Base-by-base conservation (phyloP, 2,113 vertebrate genomes). In the Xenopus borealis region DNA sequence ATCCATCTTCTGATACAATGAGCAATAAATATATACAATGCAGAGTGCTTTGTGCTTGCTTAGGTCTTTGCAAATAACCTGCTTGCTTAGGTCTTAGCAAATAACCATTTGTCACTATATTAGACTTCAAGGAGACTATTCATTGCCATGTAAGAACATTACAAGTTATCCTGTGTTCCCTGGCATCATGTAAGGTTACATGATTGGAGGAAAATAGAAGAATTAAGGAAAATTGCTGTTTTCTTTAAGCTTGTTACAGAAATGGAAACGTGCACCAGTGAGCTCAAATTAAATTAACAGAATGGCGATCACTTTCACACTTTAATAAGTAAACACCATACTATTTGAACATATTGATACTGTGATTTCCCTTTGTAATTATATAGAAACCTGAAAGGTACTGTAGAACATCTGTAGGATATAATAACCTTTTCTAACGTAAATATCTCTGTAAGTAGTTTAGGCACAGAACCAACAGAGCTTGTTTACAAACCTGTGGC, bases 41-140 rank as follows among this genome's bases (percentile, higher is more conserved):
- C 85, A 65, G 0, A 75, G 82, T 82, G 75, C 77, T 85, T 80
- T 83, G 79, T 85, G 84, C 85, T 88, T 91, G 81, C 84, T 88
- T 89, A 90, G 85, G 78, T 79, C 73, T 80, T 78, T 78, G 82
- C 81, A 89, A 89, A 85, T 87, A 88, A 78, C 81, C 88, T 85
- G 84, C 85, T 88, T 91, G 81, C 84, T 88, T 89, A 90, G 85
- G 78, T 79, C 73, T 80, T 78, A 79, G 82, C 81, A 89, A 89
- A 85, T 87, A 88, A 78, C 81, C 88, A 82, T 90, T 89, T 81
- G 85, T 89, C 88, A 89, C 79, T 71, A 81, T 77, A 68, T 66
- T 80, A 75, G 69, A 66, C 87, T 85, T 87, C 79, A 87, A 88
- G 88, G 83, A 84, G 77, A 76, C 72, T 23, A 79, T 88, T 87